Base-by-base conservation (phyloP, 2,888 invertebrate genomes). In the Spodoptera exigua region DNA sequence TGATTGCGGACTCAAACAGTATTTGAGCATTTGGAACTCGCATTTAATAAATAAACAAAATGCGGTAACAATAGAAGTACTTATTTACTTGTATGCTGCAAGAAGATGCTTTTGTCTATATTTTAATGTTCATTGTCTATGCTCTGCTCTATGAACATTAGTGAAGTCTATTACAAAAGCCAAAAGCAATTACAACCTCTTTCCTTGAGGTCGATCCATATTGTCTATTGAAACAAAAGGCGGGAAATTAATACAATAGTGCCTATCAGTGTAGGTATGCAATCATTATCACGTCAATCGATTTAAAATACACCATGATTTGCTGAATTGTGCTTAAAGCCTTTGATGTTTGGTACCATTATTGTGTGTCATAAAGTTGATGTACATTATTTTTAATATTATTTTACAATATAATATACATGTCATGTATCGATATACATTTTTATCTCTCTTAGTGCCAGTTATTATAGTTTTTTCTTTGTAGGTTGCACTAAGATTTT, bases 191-290 rank as follows among this genome's bases (percentile, higher is more conserved):
- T 59, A 76, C 56, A 49, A 51, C 44, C 44, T 18, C 44, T 65
- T 55, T 65, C 54, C 66, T 71, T 70, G 35, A 44, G 54, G 72
- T 61, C 67, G 59, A 16, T 37, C 60, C 34, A 67, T 62, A 75
- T 78, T 74, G 66, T 69, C 47, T 40, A 17, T 52, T 27, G 27
- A 61, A 77, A 62, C 77, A 78, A 77, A 77, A 62, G 61, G 55
- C 66, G 35, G 53, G 48, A 52, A 54, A 45, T 59, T 21, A 14
- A 40, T 35, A 46, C 56, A 62, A 61, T 46, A 64, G 64, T 65
- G 49, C 7, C 54, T 75, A 74, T 75, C 70, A 61, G 34, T 54
- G 59, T 14, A 36, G 52, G 48, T 14, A 36, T 55, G 48, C 40
- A 54, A 76, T 74, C 60, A 51, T 62, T 76, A 59, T 54, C 56